Evolutionary conservation across 2,888 invertebrate genomes (phyloP), one percentile per base, ranked within the genome.

Genomic region (Drosophila mulleri): DNA sequence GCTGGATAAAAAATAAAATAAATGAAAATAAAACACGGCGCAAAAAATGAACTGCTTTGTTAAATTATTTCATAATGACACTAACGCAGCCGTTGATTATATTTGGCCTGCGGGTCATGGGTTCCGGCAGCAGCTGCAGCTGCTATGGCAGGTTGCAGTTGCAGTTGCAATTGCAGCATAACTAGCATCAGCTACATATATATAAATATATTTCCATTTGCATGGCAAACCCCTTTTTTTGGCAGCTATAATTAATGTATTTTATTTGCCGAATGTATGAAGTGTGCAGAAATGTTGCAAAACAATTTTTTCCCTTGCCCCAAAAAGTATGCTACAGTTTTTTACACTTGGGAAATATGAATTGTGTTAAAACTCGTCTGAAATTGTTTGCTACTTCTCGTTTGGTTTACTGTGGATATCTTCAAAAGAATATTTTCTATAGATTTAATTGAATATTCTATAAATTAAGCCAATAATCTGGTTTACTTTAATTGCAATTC

Each of bases 61-160:
- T 87, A 78, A 88, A 89, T 89, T 84, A 84, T 89, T 89, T 84
- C 89, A 84, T 89, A 89, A 84, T 84, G 84, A 88, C 88, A 82
- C 88, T 87, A 89, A 87, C 82, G 84, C 69, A 72, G 82, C 62
- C 69, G 89, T 84, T 84, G 84, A 84, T 84, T 84, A 84, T 89
- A 79, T 89, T 88, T 87, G 63, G 85, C 85, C 84, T 75, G 76
- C 72, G 89, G 88, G 88, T 84, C 84, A 78, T 73, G 85, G 75
- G 82, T 78, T 89, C 89, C 84, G 78, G 88, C 76, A 62, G 58
- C 74, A 80, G 78, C 81, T 62, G 85, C 74, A 61, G 50, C 37
- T 69, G 72, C 60, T n/a, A 7, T 2, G 58, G 82, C 48, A 12
- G 26, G n/a, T 6, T 64, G 88, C 73, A 60, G 48, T 41, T 67